These are phyloP conservation scores for Kryphioiulus occultus DNA, from an alignment of 2,888 invertebrate species.

Conservation along the genomic window DNA sequence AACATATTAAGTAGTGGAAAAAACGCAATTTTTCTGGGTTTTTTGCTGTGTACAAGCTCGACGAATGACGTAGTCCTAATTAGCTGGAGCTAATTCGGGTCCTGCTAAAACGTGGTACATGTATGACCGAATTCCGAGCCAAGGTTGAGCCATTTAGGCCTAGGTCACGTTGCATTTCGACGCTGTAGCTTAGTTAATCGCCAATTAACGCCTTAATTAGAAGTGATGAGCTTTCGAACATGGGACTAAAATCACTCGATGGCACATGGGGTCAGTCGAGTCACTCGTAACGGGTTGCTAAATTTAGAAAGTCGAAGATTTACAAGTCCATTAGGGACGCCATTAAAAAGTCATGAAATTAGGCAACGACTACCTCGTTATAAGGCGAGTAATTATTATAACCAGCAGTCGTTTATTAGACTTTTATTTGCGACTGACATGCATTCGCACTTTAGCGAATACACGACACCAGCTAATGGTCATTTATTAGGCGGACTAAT, in stretches of 20 bases:
- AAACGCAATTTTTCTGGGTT: neutral
- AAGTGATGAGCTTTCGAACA: neutral
- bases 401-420: neutral
- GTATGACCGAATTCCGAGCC: neutral
- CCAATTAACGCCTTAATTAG: neutral
- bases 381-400: neutral
- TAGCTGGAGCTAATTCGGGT: neutral
- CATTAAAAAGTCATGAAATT: constrained; percentile 16
- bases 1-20: neutral
- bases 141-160: neutral
- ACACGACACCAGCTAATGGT: neutral
- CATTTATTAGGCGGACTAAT: neutral
- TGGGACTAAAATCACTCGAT: neutral
- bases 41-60: neutral
- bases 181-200: neutral
- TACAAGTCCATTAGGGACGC: constrained; percentile 16
- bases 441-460: neutral
- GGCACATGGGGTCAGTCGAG: neutral
- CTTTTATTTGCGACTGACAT: constrained; percentile 6
- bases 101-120: neutral
- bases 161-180: neutral
- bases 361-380: constrained; percentile 4
- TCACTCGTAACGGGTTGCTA: neutral
- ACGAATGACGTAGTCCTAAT: neutral
- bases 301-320: neutral